Base-by-base conservation (phyloP, 2,888 invertebrate genomes). In the Dicycla oo region DNA sequence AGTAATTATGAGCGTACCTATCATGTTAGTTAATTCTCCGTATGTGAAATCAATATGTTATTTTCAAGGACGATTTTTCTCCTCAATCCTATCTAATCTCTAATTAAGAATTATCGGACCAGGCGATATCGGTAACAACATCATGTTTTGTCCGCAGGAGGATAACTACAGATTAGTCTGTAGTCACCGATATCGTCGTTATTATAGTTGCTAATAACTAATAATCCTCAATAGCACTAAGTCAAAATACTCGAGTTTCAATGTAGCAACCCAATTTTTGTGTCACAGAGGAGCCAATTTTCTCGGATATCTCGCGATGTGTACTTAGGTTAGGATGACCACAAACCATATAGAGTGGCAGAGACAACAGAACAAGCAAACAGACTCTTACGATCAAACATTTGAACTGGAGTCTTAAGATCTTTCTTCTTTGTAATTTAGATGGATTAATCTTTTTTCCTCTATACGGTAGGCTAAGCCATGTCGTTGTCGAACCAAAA, bases 241-340 rank as follows among this genome's bases (percentile, higher is more conserved):
- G 8, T 8, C 13, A 53, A 62, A 65, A 43, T 49, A 69, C 34
- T 49, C 6, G 11, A 53, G 43, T 38, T 53, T 40, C 51, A 40
- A 45, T 51, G 18, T 75, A 54, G 1, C 18, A 26, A 34, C 60
- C 6, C 56, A 56, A 54, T 61, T 64, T 53, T 56, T 61, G 23
- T 69, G 38, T 64, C 54, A 20, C 34, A 38, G 45, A 51, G 38
- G 13, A 68, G 75, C 51, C 70, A 75, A 68, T 80, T 68, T 68
- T 43, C 53, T 68, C 47, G 40, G 57, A 54, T 69, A 49, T 74
- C n/a, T 66, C 13, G 3, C 43, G 43, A 10, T 79, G 81, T 75
- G 54, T 71, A 43, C 53, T 70, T 75, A 70, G 65, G 79, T 43
- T 69, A n/a, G 61, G 43, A 75, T 65, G 75, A 68, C 75, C 65